Percentiles rank a stretch among this genome's conserved stretches.
phyloP scores from a whole-genome alignment of 2,888 invertebrate species.

The Dolichomitus sp. region DNA sequence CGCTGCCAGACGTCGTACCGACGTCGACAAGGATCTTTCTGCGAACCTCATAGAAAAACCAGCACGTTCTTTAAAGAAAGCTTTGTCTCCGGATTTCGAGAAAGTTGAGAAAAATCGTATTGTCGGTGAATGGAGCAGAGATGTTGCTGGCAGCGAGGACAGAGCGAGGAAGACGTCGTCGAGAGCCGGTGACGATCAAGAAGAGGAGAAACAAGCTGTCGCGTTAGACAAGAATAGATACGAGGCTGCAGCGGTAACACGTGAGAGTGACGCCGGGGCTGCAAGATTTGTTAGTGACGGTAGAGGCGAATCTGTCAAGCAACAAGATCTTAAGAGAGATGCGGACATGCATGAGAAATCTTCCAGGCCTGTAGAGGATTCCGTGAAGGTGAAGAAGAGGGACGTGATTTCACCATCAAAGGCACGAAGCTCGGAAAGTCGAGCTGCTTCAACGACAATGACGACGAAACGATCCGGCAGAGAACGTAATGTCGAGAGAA shows the following conservation, averaged over 20 bases:
- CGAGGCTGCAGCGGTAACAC: conserved; percentile 41
- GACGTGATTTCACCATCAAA: conserved; percentile 13
- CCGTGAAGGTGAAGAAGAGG: neutral
- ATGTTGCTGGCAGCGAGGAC: neutral
- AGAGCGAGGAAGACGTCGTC: conserved; percentile 34
- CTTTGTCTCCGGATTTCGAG: conserved; percentile 29
- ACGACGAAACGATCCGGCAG: conserved; percentile 28
- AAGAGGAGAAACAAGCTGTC: conserved; percentile 32
- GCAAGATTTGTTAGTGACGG: conserved; percentile 4
- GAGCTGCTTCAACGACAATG: neutral
- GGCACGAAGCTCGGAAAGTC: conserved; percentile 23
- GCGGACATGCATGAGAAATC: neutral
- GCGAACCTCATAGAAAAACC: conserved; percentile 11
- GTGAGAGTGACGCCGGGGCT: conserved; percentile 43
- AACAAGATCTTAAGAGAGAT: neutral
- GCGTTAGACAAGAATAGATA: conserved; percentile 62
- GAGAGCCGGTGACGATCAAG: conserved; percentile 13
- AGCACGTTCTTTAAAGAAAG: conserved; percentile 4
- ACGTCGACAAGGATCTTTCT: conserved; percentile 31
- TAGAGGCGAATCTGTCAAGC: conserved; percentile 32
- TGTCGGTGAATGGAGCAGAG: conserved; percentile 15
- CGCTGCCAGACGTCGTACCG: conserved; percentile 19
- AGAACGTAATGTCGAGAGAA: conserved; percentile 69
- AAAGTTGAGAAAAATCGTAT: conserved; percentile 1
- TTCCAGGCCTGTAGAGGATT: neutral